Base-by-base conservation (phyloP, 1,140 invertebrate species). In the Temnothorax nylanderi region DNA sequence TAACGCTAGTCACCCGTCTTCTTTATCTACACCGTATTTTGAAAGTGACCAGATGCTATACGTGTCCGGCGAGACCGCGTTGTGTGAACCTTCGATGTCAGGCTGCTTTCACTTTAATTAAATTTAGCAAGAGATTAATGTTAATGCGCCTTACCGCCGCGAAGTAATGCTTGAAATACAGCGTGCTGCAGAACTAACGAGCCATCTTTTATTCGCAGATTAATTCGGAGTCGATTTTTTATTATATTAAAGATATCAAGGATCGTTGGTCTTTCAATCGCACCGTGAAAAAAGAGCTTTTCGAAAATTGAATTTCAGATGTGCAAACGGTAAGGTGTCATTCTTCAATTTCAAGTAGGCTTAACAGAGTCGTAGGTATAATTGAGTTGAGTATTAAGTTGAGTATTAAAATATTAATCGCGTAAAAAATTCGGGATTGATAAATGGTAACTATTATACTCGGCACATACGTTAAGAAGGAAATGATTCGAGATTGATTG, bases 91-190 rank as follows among this genome's bases (percentile, higher is more conserved):
- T 77, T 21, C 77, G 58, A 65, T 82, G 34, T 71, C 65, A 71
- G 49, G 65, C 85, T 85, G 81, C 89, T 91, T 91, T 91, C 90
- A 87, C 90, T 84, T 88, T 87, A 85, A 90, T 88, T 88, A 76
- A 90, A 90, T 91, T 88, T 88, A 84, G 74, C 34, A 74, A 21
- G 34, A 88, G 89, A 91, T 91, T 78, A 80, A 90, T 87, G 78
- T 89, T 90, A 87, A 77, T 26, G 76, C 56, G 64, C 62, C 67
- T 87, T 85, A 72, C 54, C 34, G 32, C 65, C 58, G 69, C 41
- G 51, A 34, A 21, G 16, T 60, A 67, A 85, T 41, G 34, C 5
- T 7, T 44, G 58, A 21, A 13, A 54, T 64, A 81, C 58, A 49
- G 32, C 1, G 1, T 16, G 72, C 26, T 54, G 47, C 18, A 32